Conservation (phyloP, 2,113 vertebrate genomes). For the Marmota flaviventris region DNA sequence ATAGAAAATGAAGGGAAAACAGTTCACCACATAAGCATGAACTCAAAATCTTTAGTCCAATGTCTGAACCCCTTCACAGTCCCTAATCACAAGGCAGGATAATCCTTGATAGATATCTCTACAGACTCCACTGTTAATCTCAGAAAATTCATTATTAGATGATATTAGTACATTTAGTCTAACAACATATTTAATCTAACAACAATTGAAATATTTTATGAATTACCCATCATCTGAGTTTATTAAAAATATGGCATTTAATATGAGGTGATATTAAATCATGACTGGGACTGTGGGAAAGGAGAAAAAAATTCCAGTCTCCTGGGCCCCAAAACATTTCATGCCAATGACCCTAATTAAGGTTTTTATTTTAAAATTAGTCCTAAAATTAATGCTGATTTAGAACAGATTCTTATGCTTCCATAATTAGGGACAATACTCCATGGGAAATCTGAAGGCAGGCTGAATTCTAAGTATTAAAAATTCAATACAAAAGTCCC, state of each 20-base stretch:
- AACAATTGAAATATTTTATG: constrained; percentile 44
- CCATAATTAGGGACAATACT: constrained; percentile 30
- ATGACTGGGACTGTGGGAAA: neutral
- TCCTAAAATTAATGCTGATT: constrained; percentile 50
- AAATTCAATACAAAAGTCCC: constrained; percentile 59
- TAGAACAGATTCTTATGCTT: neutral
- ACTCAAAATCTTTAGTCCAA: constrained; percentile 19
- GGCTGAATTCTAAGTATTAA: neutral
- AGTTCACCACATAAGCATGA: neutral
- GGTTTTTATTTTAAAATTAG: constrained; percentile 48
- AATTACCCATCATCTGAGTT: constrained; percentile 21
- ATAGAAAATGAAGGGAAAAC: neutral
- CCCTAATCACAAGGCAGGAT: neutral
- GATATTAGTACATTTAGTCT: neutral
- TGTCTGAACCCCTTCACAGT: neutral
- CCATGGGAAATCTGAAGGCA: constrained; percentile 15
- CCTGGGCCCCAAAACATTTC: constrained; percentile 53
- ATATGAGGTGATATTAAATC: constrained; percentile 22
- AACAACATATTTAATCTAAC: neutral
- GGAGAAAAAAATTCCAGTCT: constrained; percentile 53
- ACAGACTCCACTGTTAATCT: neutral
- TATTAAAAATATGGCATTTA: constrained; percentile 50
- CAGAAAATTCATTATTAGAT: neutral
- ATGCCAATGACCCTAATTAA: constrained; percentile 17
- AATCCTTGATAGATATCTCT: neutral